Evolutionary conservation across 2,888 invertebrate species (phyloP).

Genomic region (Sinotaia quadrata): DNA sequence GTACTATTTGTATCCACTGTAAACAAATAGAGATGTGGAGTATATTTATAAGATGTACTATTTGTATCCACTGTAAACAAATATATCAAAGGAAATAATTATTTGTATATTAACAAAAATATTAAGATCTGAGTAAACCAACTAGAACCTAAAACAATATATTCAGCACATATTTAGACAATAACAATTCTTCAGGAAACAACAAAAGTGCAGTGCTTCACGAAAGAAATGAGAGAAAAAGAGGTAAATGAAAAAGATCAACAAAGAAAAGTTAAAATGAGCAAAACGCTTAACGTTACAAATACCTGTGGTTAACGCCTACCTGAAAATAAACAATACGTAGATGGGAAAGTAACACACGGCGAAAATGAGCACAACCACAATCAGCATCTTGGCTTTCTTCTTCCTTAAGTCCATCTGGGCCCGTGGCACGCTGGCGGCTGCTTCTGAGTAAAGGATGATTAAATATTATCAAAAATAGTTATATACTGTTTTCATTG

Average conservation of each 20-base stretch:
- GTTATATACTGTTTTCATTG: too few relatives aligned
- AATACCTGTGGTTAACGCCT: too few relatives aligned
- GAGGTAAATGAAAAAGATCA: too few relatives aligned
- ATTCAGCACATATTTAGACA: not conserved
- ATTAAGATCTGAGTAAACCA: too few relatives aligned
- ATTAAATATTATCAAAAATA: too few relatives aligned
- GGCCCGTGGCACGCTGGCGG: conserved; percentile 41
- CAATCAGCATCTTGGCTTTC: conserved; percentile 95
- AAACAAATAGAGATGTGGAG: too few relatives aligned
- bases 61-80: too few relatives aligned
- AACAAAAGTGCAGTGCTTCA: not conserved
- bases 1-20: too few relatives aligned
- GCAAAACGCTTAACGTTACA: too few relatives aligned
- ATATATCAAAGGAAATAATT: too few relatives aligned
- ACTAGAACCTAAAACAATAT: not conserved
- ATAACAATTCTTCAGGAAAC: not conserved
- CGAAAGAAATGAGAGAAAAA: not conserved
- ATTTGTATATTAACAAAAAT: too few relatives aligned
- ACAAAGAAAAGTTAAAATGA: not conserved
- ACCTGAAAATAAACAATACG: conserved; percentile 81
- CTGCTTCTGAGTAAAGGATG: conserved; percentile 30
- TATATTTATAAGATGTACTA: too few relatives aligned
- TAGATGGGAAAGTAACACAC: conserved; percentile 93
- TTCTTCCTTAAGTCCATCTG: conserved; percentile 76
- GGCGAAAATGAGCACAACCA: conserved; percentile 91